A percentile compares a stretch with the other conserved stretches of the same genome.
Conservation (phyloP, 2,888 invertebrate genomes). For the Apamea epomidion region DNA sequence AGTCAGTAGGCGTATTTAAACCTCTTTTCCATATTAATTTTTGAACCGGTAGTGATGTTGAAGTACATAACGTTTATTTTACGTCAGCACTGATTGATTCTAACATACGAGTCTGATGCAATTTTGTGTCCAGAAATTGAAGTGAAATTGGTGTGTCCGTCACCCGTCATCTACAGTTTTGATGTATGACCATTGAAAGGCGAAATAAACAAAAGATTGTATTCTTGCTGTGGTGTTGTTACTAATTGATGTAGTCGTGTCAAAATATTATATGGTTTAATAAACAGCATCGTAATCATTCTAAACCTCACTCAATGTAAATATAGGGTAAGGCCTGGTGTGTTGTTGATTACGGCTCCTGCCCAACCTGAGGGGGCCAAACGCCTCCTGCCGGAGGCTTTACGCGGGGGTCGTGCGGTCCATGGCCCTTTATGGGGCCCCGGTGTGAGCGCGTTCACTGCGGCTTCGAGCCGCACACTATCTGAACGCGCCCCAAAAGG, state of each 20-base stretch:
- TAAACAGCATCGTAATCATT: not conserved
- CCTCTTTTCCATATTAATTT: not conserved
- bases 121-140: constrained; percentile 30
- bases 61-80: not conserved
- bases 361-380: too few relatives aligned
- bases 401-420: too few relatives aligned
- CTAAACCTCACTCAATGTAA: not conserved
- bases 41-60: not conserved
- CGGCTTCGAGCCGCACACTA: too few relatives aligned
- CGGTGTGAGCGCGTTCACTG: too few relatives aligned
- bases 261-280: not conserved
- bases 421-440: too few relatives aligned
- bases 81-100: not conserved
- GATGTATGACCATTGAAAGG: constrained; percentile 7
- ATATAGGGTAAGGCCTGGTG: too few relatives aligned
- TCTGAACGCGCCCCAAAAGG: too few relatives aligned
- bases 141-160: constrained; percentile 50
- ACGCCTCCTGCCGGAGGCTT: too few relatives aligned
- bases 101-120: not conserved
- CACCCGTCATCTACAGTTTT: constrained; percentile 37
- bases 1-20: not conserved
- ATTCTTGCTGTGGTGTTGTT: not conserved
- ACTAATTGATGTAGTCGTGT: not conserved
- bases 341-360: too few relatives aligned
- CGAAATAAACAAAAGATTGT: constrained; percentile 3